These are phyloP conservation scores for Nephrotoma guestfalica DNA, from an alignment of 2,888 invertebrate species.

Conservation along the genomic window DNA sequence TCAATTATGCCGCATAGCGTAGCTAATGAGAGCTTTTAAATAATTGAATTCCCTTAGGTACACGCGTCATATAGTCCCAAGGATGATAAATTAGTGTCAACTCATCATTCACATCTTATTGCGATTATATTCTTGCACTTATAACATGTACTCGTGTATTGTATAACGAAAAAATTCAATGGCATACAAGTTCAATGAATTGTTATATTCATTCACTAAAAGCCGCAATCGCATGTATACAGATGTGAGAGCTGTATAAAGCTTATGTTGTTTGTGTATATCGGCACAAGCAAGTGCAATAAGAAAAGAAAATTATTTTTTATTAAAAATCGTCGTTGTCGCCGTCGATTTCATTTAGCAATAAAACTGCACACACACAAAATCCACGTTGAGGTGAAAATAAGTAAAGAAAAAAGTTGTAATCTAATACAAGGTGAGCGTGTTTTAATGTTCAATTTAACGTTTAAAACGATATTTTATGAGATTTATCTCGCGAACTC, in stretches of 20 bases:
- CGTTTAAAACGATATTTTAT: background rate
- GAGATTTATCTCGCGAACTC: background rate
- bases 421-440: background rate
- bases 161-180: background rate
- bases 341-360: background rate
- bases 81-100: background rate
- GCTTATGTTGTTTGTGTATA: background rate
- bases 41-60: background rate
- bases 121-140: background rate
- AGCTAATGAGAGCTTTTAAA: background rate
- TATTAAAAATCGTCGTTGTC: background rate
- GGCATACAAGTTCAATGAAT: background rate
- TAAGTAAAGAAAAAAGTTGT: background rate
- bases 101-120: background rate
- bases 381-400: background rate
- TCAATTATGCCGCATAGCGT: background rate
- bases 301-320: background rate
- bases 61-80: background rate
- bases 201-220: background rate
- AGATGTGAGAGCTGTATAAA: background rate
- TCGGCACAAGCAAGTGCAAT: background rate
- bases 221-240: background rate
- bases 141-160: background rate
- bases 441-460: background rate
- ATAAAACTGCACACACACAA: background rate